Evolutionary conservation across 2,888 invertebrate genomes (phyloP).

Genomic region (Drosophila fulvimacula): DNA sequence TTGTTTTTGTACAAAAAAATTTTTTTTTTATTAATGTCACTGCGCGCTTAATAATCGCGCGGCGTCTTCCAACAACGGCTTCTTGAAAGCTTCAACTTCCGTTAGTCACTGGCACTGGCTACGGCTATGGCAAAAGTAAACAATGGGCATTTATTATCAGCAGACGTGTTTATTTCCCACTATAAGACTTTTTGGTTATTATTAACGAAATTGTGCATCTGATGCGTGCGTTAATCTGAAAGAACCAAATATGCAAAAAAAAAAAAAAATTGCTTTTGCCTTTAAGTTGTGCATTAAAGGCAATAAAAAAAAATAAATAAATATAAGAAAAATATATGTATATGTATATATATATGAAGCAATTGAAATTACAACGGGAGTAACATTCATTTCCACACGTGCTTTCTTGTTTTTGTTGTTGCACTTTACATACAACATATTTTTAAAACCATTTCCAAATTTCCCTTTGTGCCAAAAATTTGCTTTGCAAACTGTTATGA

Average conservation of each 20-base stretch:
- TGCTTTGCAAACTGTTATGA: conserved; percentile 39
- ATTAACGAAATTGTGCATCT: conserved; percentile 32
- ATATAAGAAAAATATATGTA: no score
- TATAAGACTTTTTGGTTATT: conserved; percentile 3
- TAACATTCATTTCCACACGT: conserved; percentile 12
- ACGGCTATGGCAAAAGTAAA: conserved; percentile 34
- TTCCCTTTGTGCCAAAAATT: conserved; percentile 40
- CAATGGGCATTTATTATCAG: conserved; percentile 51
- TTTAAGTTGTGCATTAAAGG: background rate
- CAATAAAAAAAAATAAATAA: background rate
- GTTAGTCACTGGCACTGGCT: conserved; percentile 45
- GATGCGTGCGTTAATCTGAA: conserved; percentile 47
- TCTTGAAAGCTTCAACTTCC: conserved; percentile 60
- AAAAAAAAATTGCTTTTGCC: conserved; percentile 6
- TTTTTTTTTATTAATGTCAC: conserved; percentile 38
- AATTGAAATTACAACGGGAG: conserved; percentile 7
- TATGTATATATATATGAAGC: no score
- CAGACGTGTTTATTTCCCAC: conserved; percentile 44
- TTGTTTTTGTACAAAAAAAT: conserved; percentile 32
- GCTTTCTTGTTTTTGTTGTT: conserved; percentile 8
- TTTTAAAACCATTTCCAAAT: conserved; percentile 38
- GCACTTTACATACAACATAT: background rate
- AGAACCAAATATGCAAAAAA: conserved; percentile 15
- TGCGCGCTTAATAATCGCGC: conserved; percentile 39
- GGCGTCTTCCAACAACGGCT: conserved; percentile 19